phyloP scores from a whole-genome alignment of 2,113 vertebrate genomes.

The Syngnathus floridae region DNA sequence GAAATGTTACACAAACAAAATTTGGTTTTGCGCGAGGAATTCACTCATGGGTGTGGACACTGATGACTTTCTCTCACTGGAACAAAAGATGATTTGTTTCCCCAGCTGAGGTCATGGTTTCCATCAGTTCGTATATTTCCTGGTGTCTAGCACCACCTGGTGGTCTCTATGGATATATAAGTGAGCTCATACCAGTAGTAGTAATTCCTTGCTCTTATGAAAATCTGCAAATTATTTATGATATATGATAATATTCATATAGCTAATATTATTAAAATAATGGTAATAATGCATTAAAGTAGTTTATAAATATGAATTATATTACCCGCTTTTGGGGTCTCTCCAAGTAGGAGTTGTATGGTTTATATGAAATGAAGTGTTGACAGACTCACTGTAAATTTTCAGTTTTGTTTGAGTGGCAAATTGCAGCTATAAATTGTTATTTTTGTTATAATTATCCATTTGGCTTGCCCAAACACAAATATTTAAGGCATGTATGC shows the following conservation, averaged over 20 bases:
- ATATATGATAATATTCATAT: neutral
- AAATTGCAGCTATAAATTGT: neutral
- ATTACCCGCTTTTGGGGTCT: too few relatives aligned
- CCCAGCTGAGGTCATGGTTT: conserved; percentile 3
- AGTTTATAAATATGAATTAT: neutral
- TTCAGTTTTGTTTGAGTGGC: neutral
- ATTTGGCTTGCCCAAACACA: neutral
- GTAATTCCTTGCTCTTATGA: neutral
- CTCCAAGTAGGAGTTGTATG: too few relatives aligned
- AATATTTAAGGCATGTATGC: neutral
- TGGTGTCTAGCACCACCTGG: conserved; percentile 57
- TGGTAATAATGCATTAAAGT: neutral
- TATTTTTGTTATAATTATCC: neutral
- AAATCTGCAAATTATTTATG: neutral
- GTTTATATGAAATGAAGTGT: neutral
- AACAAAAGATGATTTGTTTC: conserved; percentile 18
- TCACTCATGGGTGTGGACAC: conserved; percentile 6
- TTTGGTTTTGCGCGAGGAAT: neutral
- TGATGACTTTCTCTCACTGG: neutral
- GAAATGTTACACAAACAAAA: neutral
- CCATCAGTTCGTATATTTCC: conserved; percentile 20
- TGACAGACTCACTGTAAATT: neutral
- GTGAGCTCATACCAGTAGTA: neutral
- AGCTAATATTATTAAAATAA: neutral
- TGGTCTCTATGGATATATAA: conserved; percentile 27